Base-by-base conservation (phyloP, 2,888 invertebrate species). In the Trissoscelio sp. region DNA sequence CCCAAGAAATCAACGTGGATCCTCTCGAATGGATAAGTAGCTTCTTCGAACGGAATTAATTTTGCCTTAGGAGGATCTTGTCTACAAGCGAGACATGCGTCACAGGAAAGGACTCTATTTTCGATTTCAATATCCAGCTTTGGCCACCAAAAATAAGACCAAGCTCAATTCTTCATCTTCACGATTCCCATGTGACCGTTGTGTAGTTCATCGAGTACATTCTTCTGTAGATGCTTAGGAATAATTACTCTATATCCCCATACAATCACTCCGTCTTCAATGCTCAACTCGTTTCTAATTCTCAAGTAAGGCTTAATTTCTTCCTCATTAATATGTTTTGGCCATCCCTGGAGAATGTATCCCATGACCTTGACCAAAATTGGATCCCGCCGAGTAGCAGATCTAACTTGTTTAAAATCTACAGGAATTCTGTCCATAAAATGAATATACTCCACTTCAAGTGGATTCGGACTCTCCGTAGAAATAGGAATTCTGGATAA, bases 201-300 rank as follows among this genome's bases (percentile, higher is more conserved):
- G 44, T 84, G 83, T 0, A 85, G 34, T 51, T 83, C 81, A 0
- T 44, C 11, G 7, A 84, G 48, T 6, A 83, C 3, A 5, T 66
- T 18, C 16, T 31, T 16, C 31, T 60, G 48, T 6, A 86, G 6
- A 11, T 3, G 18, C 0, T 11, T 9, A 1, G 83, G 82, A 22
- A 84, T 74, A 2, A 87, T 58, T 2, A 87, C 66, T 42, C 86
- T 58, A 46, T 86, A 79, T 9, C 84, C 83, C 86, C 85, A 86
- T 37, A 88, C 11, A 12, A 83, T n/a, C 1, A 67, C 16, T 7
- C 53, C 73, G 14, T 58, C n/a, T 28, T 83, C 83, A 0, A 79
- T 46, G 4, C 34, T 57, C n/a, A 81, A 20, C 34, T 81, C 79
- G 11, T 64, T 14, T 18, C n/a, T 34, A 18, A 28, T 73, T n/a